Evolutionary conservation across 2,113 vertebrate species (phyloP).

Genomic region (Nothoprocta pentlandii): DNA sequence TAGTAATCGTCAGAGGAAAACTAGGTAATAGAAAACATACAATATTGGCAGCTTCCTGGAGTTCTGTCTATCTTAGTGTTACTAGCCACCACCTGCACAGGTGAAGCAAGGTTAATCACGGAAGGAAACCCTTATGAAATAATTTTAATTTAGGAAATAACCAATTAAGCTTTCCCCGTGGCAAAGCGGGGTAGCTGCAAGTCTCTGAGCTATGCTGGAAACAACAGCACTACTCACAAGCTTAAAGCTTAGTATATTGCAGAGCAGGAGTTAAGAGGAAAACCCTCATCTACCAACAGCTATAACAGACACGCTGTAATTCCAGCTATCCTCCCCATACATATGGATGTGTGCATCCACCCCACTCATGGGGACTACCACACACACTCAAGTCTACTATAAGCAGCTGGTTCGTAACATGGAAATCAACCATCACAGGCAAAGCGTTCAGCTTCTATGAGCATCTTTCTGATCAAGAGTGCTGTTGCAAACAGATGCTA

Average conservation of each 20-base stretch:
- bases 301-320: neutral
- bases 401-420: neutral
- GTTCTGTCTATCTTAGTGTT: neutral
- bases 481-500: conserved; percentile 48
- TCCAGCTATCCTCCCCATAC: neutral
- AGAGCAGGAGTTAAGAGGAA: neutral
- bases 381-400: neutral
- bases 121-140: conserved; percentile 32
- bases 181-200: neutral
- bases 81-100: conserved; percentile 5
- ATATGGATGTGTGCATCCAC: neutral
- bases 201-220: neutral
- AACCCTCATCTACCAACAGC: neutral
- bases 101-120: conserved; percentile 45
- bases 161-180: neutral
- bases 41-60: neutral
- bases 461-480: conserved; percentile 16
- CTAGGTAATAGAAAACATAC: neutral
- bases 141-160: conserved; percentile 42
- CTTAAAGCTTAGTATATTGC: neutral
- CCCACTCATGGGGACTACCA: neutral
- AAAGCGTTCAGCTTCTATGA: conserved; percentile 48
- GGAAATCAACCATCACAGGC: neutral
- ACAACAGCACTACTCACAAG: neutral
- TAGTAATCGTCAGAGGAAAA: neutral